Evolutionary conservation across 2,113 vertebrate genomes (phyloP), one percentile per base, ranked within the genome.

Genomic region (Notechis scutatus): DNA sequence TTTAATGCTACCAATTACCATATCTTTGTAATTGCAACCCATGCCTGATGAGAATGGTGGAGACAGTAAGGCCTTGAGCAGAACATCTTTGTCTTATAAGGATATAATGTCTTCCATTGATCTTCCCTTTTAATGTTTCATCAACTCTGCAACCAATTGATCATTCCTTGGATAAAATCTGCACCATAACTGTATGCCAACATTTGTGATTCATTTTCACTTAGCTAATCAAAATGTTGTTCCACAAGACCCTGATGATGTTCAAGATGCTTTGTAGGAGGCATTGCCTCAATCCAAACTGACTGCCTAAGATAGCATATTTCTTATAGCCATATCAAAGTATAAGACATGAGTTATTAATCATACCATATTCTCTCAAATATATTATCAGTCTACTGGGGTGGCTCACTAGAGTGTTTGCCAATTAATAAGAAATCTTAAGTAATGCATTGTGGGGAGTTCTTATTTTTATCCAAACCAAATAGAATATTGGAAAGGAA

Each of bases 221-320:
- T 98, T 97, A 97, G 94, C 96, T 97, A 96, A 97, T 97, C 95
- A 97, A 97, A 97, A 96, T 96, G 94, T 96, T 97, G 95, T 97
- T 97, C 96, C 95, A 95, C 94, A 97, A 97, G 94, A 95, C 93
- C 94, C 95, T 95, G 94, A 96, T 95, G 94, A 92, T 96, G 91
- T 95, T 97, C 94, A 96, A 95, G 94, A 96, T 95, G 93, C 92
- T 91, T 96, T 95, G 94, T 91, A 96, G 94, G 91, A 97, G 93
- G 88, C 92, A 94, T 93, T 92, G 93, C 95, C 94, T 96, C 97
- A 92, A 93, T 95, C 88, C 94, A 93, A 81, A 88, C 95, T 97
- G 96, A 88, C 95, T 97, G 92, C 91, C 47, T 93, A 91, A 95
- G 81, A 85, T 93, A 88, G 93, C 93, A 94, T 94, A 81, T 96